Evolutionary conservation across 2,113 vertebrate genomes (phyloP), one percentile per base, ranked within the genome.

Genomic region (Zosterops lateralis): DNA sequence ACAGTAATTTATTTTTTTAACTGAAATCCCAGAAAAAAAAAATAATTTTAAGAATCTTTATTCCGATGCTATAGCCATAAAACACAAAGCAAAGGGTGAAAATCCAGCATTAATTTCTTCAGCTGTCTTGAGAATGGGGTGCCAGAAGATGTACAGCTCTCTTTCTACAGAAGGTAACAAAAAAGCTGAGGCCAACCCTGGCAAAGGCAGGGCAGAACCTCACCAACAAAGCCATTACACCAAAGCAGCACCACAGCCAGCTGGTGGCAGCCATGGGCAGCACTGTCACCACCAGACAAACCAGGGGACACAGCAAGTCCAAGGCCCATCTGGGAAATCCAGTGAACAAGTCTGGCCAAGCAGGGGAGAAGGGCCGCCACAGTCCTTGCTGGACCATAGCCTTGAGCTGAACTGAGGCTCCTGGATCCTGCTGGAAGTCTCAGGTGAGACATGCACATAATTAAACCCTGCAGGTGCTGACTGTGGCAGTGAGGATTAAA

Each of bases 101-200:
- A 72, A 48, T 14, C 3, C 72, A 75, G 17, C 31, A 61, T 26
- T 58, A 58, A 34, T 20, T 48, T 48, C 6, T 71, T 15, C 6
- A 86, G 15, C 4, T 36, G 8, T 38, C 57, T 83, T n/a, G 28
- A 82, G 20, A 57, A 75, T 17, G 34, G 8, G n/a, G 6, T 31
- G 11, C 29, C 53, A 70, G 10, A 42, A 47, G 26, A 53, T 20
- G 28, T 1, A 53, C 5, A 57, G 20, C 2, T 51, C 25, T 68
- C 14, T 21, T 31, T n/a, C 14, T 29, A 31, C 0, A 4, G 31
- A 8, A 6, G 4, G 9, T 17, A 16, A 19, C 8, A 34, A 24
- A 50, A 34, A 18, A 40, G 32, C 67, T 8, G 14, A 87, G 40
- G 31, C 38, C 17, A 62, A 3, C 7, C 9, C 14, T 17, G 12